Evolutionary conservation across 2,797 vertebrate genomes (phyloP).

Genomic region (Fringilla coelebs): DNA sequence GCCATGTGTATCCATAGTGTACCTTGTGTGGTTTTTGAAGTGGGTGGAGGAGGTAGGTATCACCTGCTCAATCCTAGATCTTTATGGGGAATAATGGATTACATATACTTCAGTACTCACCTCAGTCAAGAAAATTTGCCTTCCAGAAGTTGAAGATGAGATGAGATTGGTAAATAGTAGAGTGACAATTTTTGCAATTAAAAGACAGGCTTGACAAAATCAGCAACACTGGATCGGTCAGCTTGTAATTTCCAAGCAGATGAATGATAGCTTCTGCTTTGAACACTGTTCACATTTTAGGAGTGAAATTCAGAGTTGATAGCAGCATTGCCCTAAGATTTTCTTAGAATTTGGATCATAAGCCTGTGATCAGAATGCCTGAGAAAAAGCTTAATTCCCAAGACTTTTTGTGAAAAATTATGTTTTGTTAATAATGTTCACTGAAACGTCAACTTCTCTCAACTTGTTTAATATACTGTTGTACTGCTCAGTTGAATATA

Average conservation of each 20-base stretch:
- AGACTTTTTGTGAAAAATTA: background rate
- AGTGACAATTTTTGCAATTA: background rate
- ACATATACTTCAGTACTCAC: background rate
- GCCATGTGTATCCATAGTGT: background rate
- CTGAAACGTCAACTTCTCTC: background rate
- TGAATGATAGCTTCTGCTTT: background rate
- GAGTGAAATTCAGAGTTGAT: background rate
- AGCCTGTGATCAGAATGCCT: background rate
- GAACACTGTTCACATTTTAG: background rate
- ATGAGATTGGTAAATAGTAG: background rate
- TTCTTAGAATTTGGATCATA: background rate
- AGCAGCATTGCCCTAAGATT: background rate
- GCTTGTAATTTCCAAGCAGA: background rate
- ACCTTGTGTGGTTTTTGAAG: background rate
- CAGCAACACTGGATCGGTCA: background rate
- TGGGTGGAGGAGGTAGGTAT: background rate
- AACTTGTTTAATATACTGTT: background rate
- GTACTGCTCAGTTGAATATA: background rate
- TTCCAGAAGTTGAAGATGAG: background rate
- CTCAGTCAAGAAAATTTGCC: background rate
- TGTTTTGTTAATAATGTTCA: background rate
- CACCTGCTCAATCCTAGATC: background rate
- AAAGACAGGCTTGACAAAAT: background rate
- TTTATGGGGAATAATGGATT: background rate
- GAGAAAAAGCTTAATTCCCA: background rate